These are phyloP conservation scores for Hydropsyche betteni DNA, from an alignment of 2,888 invertebrate species.

Conservation along the genomic window DNA sequence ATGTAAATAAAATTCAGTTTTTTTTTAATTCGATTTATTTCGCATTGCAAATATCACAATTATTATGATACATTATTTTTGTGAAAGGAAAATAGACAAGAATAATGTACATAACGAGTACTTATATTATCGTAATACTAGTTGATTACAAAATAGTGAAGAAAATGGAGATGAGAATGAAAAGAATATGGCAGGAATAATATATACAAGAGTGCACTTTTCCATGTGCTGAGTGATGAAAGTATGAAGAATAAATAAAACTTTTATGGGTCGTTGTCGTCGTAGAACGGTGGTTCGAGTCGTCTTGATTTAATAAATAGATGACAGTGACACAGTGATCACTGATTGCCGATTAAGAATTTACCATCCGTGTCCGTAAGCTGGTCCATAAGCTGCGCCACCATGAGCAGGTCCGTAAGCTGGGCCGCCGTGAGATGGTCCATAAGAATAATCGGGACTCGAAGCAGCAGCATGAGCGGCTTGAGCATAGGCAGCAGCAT, in stretches of 20 bases:
- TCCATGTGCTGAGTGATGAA: background rate
- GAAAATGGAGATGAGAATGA: constrained; percentile 10
- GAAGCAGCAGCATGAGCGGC: constrained; percentile 36
- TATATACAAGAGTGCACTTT: constrained; percentile 15
- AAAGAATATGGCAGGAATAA: background rate
- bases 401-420: constrained; percentile 16
- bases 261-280: too few species aligned
- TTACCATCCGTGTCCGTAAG: constrained; percentile 37
- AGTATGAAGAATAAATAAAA: too few species aligned
- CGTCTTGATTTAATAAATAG: constrained; percentile 16
- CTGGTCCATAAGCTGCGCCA: constrained; percentile 30
- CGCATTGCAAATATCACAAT: constrained; percentile 39
- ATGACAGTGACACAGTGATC: background rate
- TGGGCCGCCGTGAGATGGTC: constrained; percentile 16
- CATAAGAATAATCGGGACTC: constrained; percentile 33
- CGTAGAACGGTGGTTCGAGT: constrained; percentile 27
- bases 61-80: constrained; percentile 20
- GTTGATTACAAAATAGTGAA: constrained; percentile 11
- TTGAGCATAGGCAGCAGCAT: constrained; percentile 42
- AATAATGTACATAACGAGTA: constrained; percentile 19
- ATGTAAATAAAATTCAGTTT: constrained; percentile 1
- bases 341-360: background rate
- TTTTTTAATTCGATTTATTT: constrained; percentile 39
- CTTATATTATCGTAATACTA: constrained; percentile 30
- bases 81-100: background rate